Evolutionary conservation across 2,888 invertebrate genomes (phyloP), one percentile per base, ranked within the genome.

Genomic region (Philaethria dido): DNA sequence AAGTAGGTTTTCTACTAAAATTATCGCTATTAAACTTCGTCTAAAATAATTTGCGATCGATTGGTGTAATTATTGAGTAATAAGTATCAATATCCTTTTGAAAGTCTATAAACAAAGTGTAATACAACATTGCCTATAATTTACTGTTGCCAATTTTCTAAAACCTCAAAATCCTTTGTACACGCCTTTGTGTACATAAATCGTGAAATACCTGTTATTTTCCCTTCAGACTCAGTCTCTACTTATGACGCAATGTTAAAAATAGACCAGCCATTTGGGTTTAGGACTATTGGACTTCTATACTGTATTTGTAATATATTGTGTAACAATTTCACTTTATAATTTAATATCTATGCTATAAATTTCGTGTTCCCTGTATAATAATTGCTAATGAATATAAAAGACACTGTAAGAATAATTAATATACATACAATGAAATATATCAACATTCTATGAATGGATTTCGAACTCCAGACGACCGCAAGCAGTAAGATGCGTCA

Each of bases 101-200:
- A 47, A 45, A 60, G 33, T 18, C 45, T 18, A 60, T 45, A 60
- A 60, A 60, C 20, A 33, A 47, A 60, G 47, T 29, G 18, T 47
- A 29, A 45, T 60, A 33, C 60, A 60, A 47, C 22, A 8, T n/a
- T 18, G 18, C 45, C 60, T 60, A 47, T 45, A 60, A 60, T 60
- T 60, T 60, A 20, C 45, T 60, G 18, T 60, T 60, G 60, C 60
- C 29, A 60, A 60, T 47, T 60, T 60, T 47, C n/a, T n/a, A n/a
- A n/a, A n/a, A 20, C 13, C 4, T 47, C 45, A 47, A 29, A 60
- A 60, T 29, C 39, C n/a, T 9, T 42, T 39, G 57, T 39, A 22
- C 22, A 42, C 57, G 57, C 57, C 57, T 42, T 57, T 57, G 60
- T 60, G 18, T 45, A 45, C 45, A 60, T 60, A 60, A 60, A 60